Conservation (phyloP, 2,888 invertebrate species). For the Lepidonotus clava region DNA sequence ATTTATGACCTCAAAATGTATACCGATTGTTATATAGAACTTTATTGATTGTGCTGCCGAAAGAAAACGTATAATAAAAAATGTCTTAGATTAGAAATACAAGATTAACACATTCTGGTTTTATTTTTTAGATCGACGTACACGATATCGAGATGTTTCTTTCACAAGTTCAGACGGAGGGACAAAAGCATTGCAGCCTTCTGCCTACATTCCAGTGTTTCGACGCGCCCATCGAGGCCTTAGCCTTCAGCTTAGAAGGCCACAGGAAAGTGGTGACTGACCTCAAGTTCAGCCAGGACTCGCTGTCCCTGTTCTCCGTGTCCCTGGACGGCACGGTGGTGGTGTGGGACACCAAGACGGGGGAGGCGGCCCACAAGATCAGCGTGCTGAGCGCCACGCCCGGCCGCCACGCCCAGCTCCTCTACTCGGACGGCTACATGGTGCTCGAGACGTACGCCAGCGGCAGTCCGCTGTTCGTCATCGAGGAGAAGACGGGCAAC, state of each 20-base stretch:
- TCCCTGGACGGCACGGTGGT: constrained; percentile 63
- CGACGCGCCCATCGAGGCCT: constrained; percentile 65
- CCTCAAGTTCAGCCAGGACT: constrained; percentile 62
- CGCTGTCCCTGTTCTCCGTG: constrained; percentile 63
- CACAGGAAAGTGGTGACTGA: constrained; percentile 64
- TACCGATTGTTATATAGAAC: too few species aligned
- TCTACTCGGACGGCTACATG: constrained; percentile 60
- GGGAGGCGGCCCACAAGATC: constrained; percentile 61
- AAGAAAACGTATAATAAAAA: not conserved
- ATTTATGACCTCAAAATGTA: too few species aligned
- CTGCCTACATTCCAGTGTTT: constrained; percentile 67
- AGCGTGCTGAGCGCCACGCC: constrained; percentile 56
- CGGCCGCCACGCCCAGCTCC: constrained; percentile 6
- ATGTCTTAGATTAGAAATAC: not conserved
- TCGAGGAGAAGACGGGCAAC: constrained; percentile 63
- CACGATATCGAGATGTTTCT: constrained; percentile 89
- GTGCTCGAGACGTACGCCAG: constrained; percentile 63
- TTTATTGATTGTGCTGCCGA: not conserved
- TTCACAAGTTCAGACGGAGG: constrained; percentile 92
- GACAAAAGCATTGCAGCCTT: constrained; percentile 85
- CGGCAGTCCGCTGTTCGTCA: constrained; percentile 56
- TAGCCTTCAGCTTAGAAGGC: constrained; percentile 65
- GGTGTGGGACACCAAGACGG: constrained; percentile 65
- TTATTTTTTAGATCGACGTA: not conserved
- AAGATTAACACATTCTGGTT: not conserved